Evolutionary conservation across 2,888 invertebrate genomes (phyloP), one percentile per base, ranked within the genome.

Genomic region (Pimpla rufipes): DNA sequence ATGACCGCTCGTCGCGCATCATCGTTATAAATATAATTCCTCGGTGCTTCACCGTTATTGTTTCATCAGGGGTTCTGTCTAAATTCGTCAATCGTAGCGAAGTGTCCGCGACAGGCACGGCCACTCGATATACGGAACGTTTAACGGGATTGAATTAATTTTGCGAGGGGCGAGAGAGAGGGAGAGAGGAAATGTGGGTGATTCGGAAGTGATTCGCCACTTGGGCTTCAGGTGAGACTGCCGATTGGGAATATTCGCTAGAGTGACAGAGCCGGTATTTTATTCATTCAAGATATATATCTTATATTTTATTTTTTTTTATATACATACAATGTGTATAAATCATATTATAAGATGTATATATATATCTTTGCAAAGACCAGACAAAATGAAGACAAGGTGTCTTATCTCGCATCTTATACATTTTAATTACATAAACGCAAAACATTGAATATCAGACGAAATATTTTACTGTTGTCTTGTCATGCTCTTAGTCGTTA

Each of bases 11-110:
- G n/a, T 37, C 59, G 59, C 10, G 37, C 59, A 62, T 62, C 67
- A 77, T 67, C 57, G 47, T 47, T 77, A 77, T 77, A 57, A 68
- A 73, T 73, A 59, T 42, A 5, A 11, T 40, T 21, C 11, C 10
- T 40, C 16, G 7, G 40, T 62, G 29, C 40, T 18, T 18, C 13
- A n/a, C 57, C 57, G 35, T 40, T 62, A 11, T 74, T 75, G 35
- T 64, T 55, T 57, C 42, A 42, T 64, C 64, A 21, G 42, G 18
- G 37, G 40, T 37, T 18, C 40, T 18, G 18, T 18, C 37, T 40
- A 40, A 62, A 62, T 62, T 16, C 10, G 62, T 62, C 35, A 37
- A 59, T 35, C 59, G 35, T 29, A 74, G 52, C 52, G n/a, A 10
- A 59, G 52, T n/a, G 2, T 23, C 10, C 23, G 29, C 29, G 29